These are phyloP conservation scores for Rhabdomys dilectus DNA, from an alignment of 2,113 vertebrate genomes.

Conservation along the genomic window DNA sequence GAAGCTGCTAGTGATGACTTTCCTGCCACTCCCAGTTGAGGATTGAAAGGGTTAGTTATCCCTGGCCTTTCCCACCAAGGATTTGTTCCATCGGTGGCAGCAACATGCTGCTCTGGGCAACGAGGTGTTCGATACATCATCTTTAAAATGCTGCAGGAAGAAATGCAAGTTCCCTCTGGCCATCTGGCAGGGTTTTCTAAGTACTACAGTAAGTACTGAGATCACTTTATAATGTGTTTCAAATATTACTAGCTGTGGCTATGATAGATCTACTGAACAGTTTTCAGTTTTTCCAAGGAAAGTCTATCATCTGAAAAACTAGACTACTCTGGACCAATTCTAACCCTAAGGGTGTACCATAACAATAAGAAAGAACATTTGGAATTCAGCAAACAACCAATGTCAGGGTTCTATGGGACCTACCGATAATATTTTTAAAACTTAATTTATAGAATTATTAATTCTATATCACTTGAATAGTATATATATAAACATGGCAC, in stretches of 20 bases:
- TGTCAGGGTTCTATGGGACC: neutral
- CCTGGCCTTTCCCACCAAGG: neutral
- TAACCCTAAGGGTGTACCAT: neutral
- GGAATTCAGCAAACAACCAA: neutral
- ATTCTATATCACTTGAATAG: neutral
- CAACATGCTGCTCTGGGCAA: neutral
- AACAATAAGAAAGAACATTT: neutral
- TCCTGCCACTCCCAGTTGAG: neutral
- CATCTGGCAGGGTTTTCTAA: neutral
- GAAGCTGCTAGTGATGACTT: neutral
- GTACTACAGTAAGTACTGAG: neutral
- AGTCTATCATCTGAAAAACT: neutral
- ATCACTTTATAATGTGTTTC: neutral
- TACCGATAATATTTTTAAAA: neutral
- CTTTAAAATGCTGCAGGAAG: neutral
- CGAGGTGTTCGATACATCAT: neutral
- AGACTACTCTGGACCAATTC: neutral
- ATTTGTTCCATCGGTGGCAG: neutral
- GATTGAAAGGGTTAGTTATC: neutral
- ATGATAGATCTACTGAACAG: neutral
- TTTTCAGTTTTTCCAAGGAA: neutral
- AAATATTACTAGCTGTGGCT: neutral
- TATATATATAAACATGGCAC: neutral
- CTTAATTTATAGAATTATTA: neutral
- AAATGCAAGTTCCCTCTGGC: neutral